Evolutionary conservation across 2,113 vertebrate genomes (phyloP).

Genomic region (Hydropotes inermis): DNA sequence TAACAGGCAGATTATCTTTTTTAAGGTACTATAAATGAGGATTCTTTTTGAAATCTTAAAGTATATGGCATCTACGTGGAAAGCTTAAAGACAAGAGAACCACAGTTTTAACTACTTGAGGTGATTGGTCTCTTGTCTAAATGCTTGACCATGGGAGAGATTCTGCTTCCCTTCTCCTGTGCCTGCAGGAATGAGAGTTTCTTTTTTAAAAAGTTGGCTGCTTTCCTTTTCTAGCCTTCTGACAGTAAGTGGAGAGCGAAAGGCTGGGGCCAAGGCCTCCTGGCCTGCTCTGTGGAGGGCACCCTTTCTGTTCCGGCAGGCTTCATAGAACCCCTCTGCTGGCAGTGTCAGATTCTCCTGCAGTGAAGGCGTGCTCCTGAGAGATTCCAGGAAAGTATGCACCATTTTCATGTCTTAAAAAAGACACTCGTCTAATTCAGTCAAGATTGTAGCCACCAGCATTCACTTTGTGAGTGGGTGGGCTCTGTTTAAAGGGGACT

Average conservation of each 20-base stretch:
- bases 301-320: not conserved
- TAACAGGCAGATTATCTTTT: not conserved
- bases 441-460: not conserved
- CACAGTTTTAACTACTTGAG: not conserved
- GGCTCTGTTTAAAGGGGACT: not conserved
- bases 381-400: not conserved
- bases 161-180: not conserved
- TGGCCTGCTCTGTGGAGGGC: not conserved
- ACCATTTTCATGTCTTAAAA: not conserved
- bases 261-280: not conserved
- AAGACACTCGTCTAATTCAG: not conserved
- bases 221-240: not conserved
- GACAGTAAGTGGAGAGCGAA: conserved; percentile 19
- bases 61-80: not conserved
- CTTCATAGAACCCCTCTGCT: not conserved
- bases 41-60: not conserved
- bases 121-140: not conserved
- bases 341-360: not conserved
- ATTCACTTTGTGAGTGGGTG: not conserved
- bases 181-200: not conserved
- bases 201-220: not conserved
- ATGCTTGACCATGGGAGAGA: not conserved
- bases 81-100: not conserved
- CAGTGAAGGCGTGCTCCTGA: not conserved
- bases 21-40: not conserved